Base-by-base conservation (phyloP, 1,140 invertebrate genomes). In the Gryllus bimaculatus region DNA sequence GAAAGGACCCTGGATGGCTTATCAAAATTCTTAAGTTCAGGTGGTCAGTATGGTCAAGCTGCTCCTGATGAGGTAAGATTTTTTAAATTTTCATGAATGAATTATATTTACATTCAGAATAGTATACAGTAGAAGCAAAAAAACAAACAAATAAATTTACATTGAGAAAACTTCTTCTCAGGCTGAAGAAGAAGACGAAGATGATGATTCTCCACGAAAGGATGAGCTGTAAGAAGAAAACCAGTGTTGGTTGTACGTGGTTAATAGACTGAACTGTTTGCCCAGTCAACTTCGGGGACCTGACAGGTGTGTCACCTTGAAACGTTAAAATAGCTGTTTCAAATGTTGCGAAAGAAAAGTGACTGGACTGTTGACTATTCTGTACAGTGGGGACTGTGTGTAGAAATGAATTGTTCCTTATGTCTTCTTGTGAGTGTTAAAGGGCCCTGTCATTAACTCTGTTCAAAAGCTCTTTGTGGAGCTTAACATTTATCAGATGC, bases 1-100 rank as follows among this genome's bases (percentile, higher is more conserved):
- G 96, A 97, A 84, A 91, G 98, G 86, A 99, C 97, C 82, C 89
- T 99, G 81, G 97, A 97, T 84, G 97, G 91, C 80, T 90, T 99
- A 82, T 89, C 90, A 77, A 95, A 98, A 87, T 99, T 99, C 89
- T 86, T 99, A 75, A 95, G 98, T 85, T 90, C 89, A 73, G 91
- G 90, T 83, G 88, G 88, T 79, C 89, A 89, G 76, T 90, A 90
- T 80, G 92, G 90, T 8, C 87, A 91, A 85, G 89, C 90, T 73
- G 87, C 89, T 80, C 89, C 89, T 47, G 87, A 89, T 79, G 90
- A 92, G 87, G 91, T 92, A 73, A 47, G 75, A 81, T 81, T 79
- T 73, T 75, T 73, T 48, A 73, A n/a, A 74, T 76, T 48, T 75
- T 8, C 79, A 74, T 12, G 0, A 1, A 20, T 12, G 10, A 8